Evolutionary conservation across 2,888 invertebrate species (phyloP).

Genomic region (Busseola fusca): DNA sequence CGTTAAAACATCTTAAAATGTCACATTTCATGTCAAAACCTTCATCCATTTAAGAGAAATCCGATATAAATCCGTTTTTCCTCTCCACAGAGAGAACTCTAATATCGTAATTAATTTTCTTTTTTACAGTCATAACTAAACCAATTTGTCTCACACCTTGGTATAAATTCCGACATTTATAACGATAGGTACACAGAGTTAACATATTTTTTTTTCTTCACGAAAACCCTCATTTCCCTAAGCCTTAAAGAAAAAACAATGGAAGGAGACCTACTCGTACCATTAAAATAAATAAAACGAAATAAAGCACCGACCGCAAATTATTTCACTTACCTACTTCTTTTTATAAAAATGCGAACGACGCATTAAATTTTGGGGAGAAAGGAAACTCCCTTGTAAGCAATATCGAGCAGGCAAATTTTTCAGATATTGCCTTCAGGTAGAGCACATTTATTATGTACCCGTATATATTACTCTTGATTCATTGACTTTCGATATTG

Average conservation of each 20-base stretch:
- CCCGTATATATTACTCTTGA: conserved; percentile 90
- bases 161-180: conserved; percentile 77
- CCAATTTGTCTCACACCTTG: conserved; percentile 79
- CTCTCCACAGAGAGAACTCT: conserved; percentile 52
- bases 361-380: conserved; percentile 89
- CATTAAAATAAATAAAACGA: conserved; percentile 89
- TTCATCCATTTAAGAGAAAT: conserved; percentile 54
- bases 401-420: conserved; percentile 89
- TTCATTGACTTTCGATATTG: conserved; percentile 89
- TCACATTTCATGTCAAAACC: conserved; percentile 48
- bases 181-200: conserved; percentile 76
- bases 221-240: conserved; percentile 77
- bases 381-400: conserved; percentile 89
- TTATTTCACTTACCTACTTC: conserved; percentile 89
- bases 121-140: conserved; percentile 76
- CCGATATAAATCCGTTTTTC: conserved; percentile 56
- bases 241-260: conserved; percentile 83
- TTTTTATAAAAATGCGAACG: conserved; percentile 89
- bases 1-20: conserved; percentile 34
- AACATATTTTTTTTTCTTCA: conserved; percentile 79
- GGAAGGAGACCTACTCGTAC: conserved; percentile 80
- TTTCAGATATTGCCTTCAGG: conserved; percentile 90
- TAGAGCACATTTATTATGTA: conserved; percentile 90
- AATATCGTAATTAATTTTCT: conserved; percentile 74
- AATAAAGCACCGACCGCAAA: conserved; percentile 88